phyloP scores from a whole-genome alignment of 2,888 invertebrate species.

The Strigamia transsilvanica region DNA sequence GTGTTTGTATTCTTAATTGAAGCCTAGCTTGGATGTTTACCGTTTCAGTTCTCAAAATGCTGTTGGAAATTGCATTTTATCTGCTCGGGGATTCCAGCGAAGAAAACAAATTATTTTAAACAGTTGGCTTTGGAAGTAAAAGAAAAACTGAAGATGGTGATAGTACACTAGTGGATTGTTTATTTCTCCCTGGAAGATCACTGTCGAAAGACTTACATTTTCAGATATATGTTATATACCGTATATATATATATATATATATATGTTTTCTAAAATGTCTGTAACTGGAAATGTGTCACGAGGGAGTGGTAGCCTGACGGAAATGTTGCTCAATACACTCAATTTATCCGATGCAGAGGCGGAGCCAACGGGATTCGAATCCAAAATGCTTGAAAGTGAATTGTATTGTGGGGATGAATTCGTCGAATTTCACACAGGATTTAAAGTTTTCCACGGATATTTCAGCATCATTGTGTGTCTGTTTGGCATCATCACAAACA shows the following conservation, averaged over 20 bases:
- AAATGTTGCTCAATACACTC: not conserved
- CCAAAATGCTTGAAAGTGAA: conserved; percentile 18
- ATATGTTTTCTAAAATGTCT: not conserved
- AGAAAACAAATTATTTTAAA: too few relatives aligned
- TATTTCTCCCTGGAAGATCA: too few relatives aligned
- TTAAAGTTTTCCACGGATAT: conserved; percentile 82
- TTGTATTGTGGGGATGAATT: conserved; percentile 57
- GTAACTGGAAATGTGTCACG: not conserved
- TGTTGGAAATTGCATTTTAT: too few relatives aligned
- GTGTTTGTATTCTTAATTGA: too few relatives aligned
- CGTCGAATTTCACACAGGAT: conserved; percentile 71
- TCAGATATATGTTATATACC: not conserved
- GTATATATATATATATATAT: not conserved
- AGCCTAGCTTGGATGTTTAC: too few relatives aligned
- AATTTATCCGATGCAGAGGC: not conserved
- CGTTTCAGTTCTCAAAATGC: too few relatives aligned
- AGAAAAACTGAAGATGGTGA: too few relatives aligned
- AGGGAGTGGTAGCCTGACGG: not conserved
- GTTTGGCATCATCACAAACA: conserved; percentile 88
- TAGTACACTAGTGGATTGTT: too few relatives aligned
- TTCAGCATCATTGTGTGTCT: conserved; percentile 85
- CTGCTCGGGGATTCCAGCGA: too few relatives aligned
- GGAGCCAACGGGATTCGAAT: not conserved
- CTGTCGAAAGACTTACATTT: not conserved
- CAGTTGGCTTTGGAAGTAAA: too few relatives aligned